Evolutionary conservation across 1,140 invertebrate species (phyloP), one percentile per base, ranked within the genome.

Genomic region (Ceratoteleas bidentatus): DNA sequence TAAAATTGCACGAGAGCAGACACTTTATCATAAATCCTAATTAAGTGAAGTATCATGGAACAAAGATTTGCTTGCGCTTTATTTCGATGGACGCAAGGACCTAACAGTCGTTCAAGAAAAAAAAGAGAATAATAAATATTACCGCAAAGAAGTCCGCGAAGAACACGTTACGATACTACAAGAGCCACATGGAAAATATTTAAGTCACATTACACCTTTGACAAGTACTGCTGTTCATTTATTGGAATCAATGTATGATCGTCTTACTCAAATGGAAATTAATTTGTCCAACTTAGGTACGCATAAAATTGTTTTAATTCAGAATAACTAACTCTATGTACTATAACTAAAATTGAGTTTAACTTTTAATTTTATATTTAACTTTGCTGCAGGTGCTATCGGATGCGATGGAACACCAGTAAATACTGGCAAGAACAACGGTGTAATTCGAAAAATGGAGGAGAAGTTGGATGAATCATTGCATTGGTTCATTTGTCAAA

Each of bases 381-480:
- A 10, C 8, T 43, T 43, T 43, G 0, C 14, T 24, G 7, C 33
- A 69, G 66, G 6, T 50, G 9, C 14, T 10, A 40, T 60, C 5
- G 66, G 54, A 10, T 69, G 66, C 40, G 66, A 70, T 53, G 47
- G 68, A 53, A 70, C 68, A 36, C 34, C 15, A 43, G 47, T 61
- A 6, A 61, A 70, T 43, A 70, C 68, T 14, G 68, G 49, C 14
- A 14, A 11, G 6, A 16, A 53, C 6, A 53, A 61, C 6, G 68
- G 56, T 14, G 24, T 33, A 14, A 70, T 70, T 33, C 10, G 56
- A 15, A 6, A 52, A 33, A 33, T 69, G 34, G 68, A 70, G 60
- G 14, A 14, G 4, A 33, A 53, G 43, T 34, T 60, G 7, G 4
- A 43, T n/a, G 16, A 10, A 33, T 56, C 66, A 16, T 33, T 70